Base-by-base conservation (phyloP, 2,888 invertebrate species). In the Trissoscelio sp. region DNA sequence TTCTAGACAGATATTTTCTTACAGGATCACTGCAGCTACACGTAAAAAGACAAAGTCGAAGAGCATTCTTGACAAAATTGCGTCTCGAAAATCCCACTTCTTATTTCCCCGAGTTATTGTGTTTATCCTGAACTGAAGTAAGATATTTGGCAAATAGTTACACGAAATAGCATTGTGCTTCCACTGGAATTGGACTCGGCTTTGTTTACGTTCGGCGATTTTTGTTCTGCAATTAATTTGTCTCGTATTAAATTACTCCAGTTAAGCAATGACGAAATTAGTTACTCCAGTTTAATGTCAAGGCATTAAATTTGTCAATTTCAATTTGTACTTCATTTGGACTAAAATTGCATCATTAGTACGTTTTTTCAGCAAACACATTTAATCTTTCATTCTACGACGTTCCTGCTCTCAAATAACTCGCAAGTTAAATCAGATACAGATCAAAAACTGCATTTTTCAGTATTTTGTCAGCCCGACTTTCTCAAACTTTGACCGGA, bases 401-500 rank as follows among this genome's bases (percentile, higher is more conserved):
- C 6, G 51, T 42, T 44, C n/a, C 14, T 28, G 12, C 53, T 55
- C 6, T 2, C 20, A 53, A 22, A 31, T 34, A 22, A 74, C 6
- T 64, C 31, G 3, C 28, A 57, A 48, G 22, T 74, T 66, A 14
- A 74, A 74, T 60, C 75, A 16, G 42, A 14, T 22, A 24, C 31
- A 12, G 31, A 57, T 75, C 58, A 51, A 67, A 67, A 75, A 67
- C 51, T 67, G 60, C 34, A 75, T 67, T 75, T 75, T 67, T 58
- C 60, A 75, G 67, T 60, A 67, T 48, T 60, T 51, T 44, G 28
- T 31, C 58, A 57, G 48, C 12, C 11, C 31, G 14, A 7, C 12
- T 53, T 62, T 37, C 42, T 34, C 67, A 60, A 74, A 74, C 58
- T 67, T 53, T 9, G 22, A 20, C 75, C n/a, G 18, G 31, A 75